These are phyloP conservation scores for Rhopalosiphum padi DNA, from an alignment of 1,140 invertebrate genomes.

Conservation along the genomic window DNA sequence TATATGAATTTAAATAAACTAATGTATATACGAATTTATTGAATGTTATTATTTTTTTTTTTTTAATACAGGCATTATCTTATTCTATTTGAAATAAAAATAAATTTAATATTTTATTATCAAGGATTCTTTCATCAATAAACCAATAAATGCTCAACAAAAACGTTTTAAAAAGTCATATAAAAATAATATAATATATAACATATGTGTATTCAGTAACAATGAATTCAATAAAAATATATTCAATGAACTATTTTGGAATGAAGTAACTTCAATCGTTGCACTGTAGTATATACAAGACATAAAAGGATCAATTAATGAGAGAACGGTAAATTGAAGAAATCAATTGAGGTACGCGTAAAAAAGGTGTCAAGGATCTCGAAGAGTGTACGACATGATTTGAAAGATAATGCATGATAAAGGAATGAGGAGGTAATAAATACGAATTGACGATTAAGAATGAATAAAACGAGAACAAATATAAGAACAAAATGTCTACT, in stretches of 20 bases:
- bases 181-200: neutral
- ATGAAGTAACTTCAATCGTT: neutral
- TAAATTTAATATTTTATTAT: neutral
- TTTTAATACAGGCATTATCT: neutral
- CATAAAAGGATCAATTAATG: conserved; percentile 32
- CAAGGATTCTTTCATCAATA: neutral
- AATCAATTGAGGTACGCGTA: neutral
- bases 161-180: neutral
- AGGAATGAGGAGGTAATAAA: neutral
- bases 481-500: neutral
- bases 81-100: neutral
- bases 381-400: neutral
- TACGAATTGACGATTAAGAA: neutral
- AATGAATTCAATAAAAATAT: neutral
- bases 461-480: neutral
- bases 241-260: neutral
- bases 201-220: neutral
- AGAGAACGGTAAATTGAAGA: conserved; percentile 29
- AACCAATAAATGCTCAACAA: neutral
- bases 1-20: too few relatives aligned
- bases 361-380: conserved; percentile 42
- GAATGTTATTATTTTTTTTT: neutral
- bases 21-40: neutral
- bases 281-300: neutral
- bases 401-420: neutral